Conservation (phyloP, 2,888 invertebrate species). For the Euproctis similis region DNA sequence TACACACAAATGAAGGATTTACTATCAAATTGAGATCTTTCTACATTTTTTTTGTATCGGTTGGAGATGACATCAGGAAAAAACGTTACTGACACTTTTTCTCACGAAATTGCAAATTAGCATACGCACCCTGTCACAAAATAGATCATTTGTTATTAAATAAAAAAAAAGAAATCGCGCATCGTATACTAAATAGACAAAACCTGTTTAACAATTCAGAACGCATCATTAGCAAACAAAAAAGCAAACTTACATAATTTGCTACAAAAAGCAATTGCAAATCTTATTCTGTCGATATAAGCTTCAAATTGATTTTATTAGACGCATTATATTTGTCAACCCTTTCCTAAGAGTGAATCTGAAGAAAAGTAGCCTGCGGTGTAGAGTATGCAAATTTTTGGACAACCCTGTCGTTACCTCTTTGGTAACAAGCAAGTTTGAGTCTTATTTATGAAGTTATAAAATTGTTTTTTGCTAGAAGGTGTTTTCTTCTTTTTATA, state of each 20-base stretch:
- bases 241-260: slow-evolving; percentile 7
- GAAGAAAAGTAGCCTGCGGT: slow-evolving; percentile 42
- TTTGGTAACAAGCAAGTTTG: slow-evolving; percentile 1
- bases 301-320: slow-evolving; percentile 8
- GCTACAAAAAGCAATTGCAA: slow-evolving; percentile 5
- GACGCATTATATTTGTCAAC: slow-evolving; percentile 18
- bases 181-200: slow-evolving; percentile 62
- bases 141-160: slow-evolving; percentile 45
- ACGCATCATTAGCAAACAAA: slow-evolving; percentile 52
- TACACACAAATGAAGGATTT: too few species aligned
- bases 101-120: slow-evolving; percentile 48
- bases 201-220: slow-evolving; percentile 66
- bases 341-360: slow-evolving; percentile 24
- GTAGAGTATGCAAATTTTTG: slow-evolving; percentile 52
- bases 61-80: too few species aligned
- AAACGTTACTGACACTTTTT: slow-evolving; percentile 32
- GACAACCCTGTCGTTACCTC: slow-evolving; percentile 25
- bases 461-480: slow-evolving; percentile 7
- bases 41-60: too few species aligned
- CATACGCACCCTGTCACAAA: slow-evolving; percentile 31
- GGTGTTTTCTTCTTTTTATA: too few species aligned
- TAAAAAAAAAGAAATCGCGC: slow-evolving; percentile 36
- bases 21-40: too few species aligned
- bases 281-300: slow-evolving; percentile 15
- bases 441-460: neutral